Base-by-base conservation (phyloP, 92 coral and sea anemone species). In the Galaxea fascicularis region DNA sequence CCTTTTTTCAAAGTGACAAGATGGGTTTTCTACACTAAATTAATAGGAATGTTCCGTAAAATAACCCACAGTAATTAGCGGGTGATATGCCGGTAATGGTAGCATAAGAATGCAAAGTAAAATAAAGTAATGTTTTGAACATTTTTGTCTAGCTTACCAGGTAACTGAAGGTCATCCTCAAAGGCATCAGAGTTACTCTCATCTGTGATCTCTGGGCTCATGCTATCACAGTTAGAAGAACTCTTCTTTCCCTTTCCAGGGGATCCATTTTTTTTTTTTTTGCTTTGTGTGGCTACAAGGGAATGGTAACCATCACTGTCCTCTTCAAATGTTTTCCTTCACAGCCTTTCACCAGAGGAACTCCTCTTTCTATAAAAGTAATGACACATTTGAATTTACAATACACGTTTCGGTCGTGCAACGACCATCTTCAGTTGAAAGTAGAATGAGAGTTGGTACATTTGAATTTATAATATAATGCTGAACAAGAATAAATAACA, bases 21-120 rank as follows among this genome's bases (percentile, higher is more conserved):
- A 58, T 58, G 27, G 64, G 64, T 58, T 58, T 13, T 58, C 20
- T 58, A 58, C 64, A 58, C 35, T 28, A 31, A 28, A 20, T 66
- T 66, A 28, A 66, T 12, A 16, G 45, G 16, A 8, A 66, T 13
- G 11, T 66, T 26, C n/a, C n/a, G n/a, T n/a, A n/a, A n/a, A n/a
- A n/a, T n/a, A n/a, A 66, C 72, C 72, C 72, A 66, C 29, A 66
- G 72, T 26, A 66, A 66, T 66, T 29, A 66, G 72, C 31, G 51
- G 72, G 72, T 66, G 46, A 31, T 66, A 31, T 29, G 11, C 29
- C 46, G 72, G 14, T 28, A 66, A 66, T 27, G 72, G 72, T 66
- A 15, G 46, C 67, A 17, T 62, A 62, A 62, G 67, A 4, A 62
- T 62, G 26, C n/a, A 62, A 62, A 21, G 30, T 30, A 62, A 62